A percentile compares a stretch with the other conserved stretches of the same genome.
Conservation (phyloP, 2,888 invertebrate genomes). For the Hermaeophaga mercurialis region DNA sequence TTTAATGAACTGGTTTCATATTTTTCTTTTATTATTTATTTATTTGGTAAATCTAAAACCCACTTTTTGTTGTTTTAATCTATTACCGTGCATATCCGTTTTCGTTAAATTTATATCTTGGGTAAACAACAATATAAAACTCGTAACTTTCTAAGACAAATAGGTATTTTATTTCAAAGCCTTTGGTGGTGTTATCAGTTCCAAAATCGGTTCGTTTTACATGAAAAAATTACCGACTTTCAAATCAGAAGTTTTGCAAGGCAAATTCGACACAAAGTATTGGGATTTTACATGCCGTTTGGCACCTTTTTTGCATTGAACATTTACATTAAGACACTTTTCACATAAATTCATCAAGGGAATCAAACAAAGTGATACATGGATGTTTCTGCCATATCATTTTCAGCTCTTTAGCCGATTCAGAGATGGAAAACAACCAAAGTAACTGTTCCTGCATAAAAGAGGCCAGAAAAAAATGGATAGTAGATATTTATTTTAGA, state of each 20-base stretch:
- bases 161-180: conserved; percentile 20
- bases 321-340: conserved; percentile 41
- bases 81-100: too few relatives aligned
- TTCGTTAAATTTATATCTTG: too few relatives aligned
- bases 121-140: too few relatives aligned
- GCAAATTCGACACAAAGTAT: conserved; percentile 20
- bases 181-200: conserved; percentile 3
- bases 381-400: conserved; percentile 43
- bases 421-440: conserved; percentile 19
- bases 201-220: background rate
- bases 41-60: too few relatives aligned
- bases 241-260: conserved; percentile 17
- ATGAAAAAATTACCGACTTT: conserved; percentile 10
- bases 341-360: conserved; percentile 43
- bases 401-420: conserved; percentile 43
- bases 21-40: too few relatives aligned
- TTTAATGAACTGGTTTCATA: too few relatives aligned
- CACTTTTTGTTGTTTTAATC: too few relatives aligned
- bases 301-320: conserved; percentile 18
- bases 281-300: conserved; percentile 22
- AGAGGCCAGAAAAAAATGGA: too few relatives aligned
- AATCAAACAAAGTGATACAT: conserved; percentile 39
- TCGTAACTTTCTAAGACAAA: conserved; percentile 19
- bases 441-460: conserved; percentile 16
- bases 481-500: too few relatives aligned